Evolutionary conservation across 1,140 invertebrate species (phyloP).

Genomic region (Lepidostoma basale): DNA sequence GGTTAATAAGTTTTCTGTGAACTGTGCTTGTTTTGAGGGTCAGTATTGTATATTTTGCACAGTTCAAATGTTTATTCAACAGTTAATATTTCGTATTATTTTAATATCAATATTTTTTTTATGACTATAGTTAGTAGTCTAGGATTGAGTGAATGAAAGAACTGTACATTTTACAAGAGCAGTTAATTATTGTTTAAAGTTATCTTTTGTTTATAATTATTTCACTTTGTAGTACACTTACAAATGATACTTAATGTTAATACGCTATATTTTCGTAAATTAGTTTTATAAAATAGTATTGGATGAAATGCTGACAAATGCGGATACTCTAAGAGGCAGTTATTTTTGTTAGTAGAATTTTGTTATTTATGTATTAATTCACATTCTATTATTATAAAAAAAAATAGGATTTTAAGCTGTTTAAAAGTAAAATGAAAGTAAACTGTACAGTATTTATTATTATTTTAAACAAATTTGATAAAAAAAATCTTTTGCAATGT

Average conservation of each 20-base stretch:
- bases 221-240: background rate
- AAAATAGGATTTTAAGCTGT: slow-evolving; percentile 13
- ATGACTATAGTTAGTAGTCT: too few species aligned
- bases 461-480: background rate
- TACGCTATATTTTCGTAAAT: background rate
- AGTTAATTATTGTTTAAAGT: too few species aligned
- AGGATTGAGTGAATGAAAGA: too few species aligned
- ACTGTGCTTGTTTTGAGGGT: too few species aligned
- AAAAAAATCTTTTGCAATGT: slow-evolving; percentile 4
- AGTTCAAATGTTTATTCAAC: too few species aligned
- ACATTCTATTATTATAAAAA: slow-evolving; percentile 13
- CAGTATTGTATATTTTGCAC: too few species aligned
- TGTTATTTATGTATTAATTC: slow-evolving; percentile 13
- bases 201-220: background rate
- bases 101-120: too few species aligned
- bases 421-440: slow-evolving; percentile 3
- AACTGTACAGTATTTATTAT: slow-evolving; percentile 33
- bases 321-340: background rate
- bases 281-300: background rate
- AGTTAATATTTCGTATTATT: too few species aligned
- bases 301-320: background rate
- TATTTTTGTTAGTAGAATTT: slow-evolving; percentile 22
- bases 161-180: too few species aligned
- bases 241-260: slow-evolving; percentile 6
- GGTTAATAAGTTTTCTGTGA: too few species aligned